Evolutionary conservation across 2,888 invertebrate genomes (phyloP).

Genomic region (Harpalus rufipes): DNA sequence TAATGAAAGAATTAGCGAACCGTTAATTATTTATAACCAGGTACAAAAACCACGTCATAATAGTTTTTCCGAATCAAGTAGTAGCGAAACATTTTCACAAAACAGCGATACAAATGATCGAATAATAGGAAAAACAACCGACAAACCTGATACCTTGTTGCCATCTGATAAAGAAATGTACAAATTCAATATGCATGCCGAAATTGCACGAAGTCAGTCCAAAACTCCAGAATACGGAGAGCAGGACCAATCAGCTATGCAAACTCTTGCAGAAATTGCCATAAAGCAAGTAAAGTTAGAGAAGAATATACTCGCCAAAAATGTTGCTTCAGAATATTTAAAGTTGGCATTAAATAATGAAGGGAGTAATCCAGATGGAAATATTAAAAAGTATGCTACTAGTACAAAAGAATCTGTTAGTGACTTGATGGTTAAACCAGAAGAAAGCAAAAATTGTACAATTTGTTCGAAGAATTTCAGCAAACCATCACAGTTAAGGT

Average conservation of each 20-base stretch:
- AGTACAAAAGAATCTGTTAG: constrained; percentile 73
- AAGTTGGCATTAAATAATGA: constrained; percentile 79
- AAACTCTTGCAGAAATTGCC: constrained; percentile 76
- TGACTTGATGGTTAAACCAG: constrained; percentile 76
- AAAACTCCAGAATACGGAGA: constrained; percentile 67
- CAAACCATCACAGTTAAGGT: constrained; percentile 91
- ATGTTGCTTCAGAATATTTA: constrained; percentile 83
- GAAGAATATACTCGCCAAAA: constrained; percentile 80
- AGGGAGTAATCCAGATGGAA: constrained; percentile 66
- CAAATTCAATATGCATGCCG: constrained; percentile 40
- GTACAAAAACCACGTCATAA: constrained; percentile 60
- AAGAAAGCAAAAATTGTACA: constrained; percentile 77
- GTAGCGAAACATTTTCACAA: constrained; percentile 65
- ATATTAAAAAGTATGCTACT: constrained; percentile 62
- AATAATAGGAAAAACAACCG: constrained; percentile 39
- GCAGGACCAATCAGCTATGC: constrained; percentile 77
- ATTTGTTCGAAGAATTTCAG: constrained; percentile 96
- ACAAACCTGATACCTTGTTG: constrained; percentile 30
- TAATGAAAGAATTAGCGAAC: constrained; percentile 50
- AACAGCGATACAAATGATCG: constrained; percentile 64
- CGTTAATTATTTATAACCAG: constrained; percentile 51
- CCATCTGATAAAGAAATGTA: constrained; percentile 53
- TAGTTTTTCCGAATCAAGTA: constrained; percentile 65
- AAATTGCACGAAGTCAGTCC: constrained; percentile 45
- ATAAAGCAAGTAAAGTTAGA: constrained; percentile 77